A percentile compares a stretch with the other conserved stretches of the same genome.
Conservation (phyloP, 2,888 invertebrate genomes). For the Andrena praecox region DNA sequence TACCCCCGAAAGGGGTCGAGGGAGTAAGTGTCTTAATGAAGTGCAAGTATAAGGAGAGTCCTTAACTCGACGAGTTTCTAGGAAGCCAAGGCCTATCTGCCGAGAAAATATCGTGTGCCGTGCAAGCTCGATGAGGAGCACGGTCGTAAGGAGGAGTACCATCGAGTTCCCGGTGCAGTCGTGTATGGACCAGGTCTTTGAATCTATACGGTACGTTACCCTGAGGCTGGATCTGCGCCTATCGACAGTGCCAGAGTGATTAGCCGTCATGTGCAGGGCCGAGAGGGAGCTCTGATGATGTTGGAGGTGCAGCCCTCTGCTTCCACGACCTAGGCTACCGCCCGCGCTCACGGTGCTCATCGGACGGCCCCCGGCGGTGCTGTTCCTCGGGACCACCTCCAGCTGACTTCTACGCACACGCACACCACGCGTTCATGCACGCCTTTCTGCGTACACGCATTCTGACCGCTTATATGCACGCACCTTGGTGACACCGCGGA, state of each 20-base stretch:
- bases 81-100: slow-evolving; percentile 16
- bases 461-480: slow-evolving; percentile 66
- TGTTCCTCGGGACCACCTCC: slow-evolving; percentile 84
- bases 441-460: slow-evolving; percentile 75
- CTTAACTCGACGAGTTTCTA: not conserved
- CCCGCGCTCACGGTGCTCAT: slow-evolving; percentile 83
- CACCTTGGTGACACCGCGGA: slow-evolving; percentile 79
- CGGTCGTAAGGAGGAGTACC: slow-evolving; percentile 36
- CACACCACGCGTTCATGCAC: slow-evolving; percentile 82
- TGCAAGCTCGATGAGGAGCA: slow-evolving; percentile 31
- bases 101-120: slow-evolving; percentile 22
- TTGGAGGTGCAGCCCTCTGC: slow-evolving; percentile 79
- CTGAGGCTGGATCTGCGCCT: slow-evolving; percentile 85
- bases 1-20: too few relatives aligned
- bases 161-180: slow-evolving; percentile 59
- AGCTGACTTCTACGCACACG: slow-evolving; percentile 84
- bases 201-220: slow-evolving; percentile 83
- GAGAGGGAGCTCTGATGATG: slow-evolving; percentile 82
- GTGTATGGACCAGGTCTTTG: slow-evolving; percentile 57
- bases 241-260: slow-evolving; percentile 82
- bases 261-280: slow-evolving; percentile 80
- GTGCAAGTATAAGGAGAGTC: not conserved
- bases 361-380: slow-evolving; percentile 78
- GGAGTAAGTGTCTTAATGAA: not conserved
- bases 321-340: slow-evolving; percentile 82